Conservation (phyloP, 2,888 invertebrate genomes). For the Tortrix viridana region DNA sequence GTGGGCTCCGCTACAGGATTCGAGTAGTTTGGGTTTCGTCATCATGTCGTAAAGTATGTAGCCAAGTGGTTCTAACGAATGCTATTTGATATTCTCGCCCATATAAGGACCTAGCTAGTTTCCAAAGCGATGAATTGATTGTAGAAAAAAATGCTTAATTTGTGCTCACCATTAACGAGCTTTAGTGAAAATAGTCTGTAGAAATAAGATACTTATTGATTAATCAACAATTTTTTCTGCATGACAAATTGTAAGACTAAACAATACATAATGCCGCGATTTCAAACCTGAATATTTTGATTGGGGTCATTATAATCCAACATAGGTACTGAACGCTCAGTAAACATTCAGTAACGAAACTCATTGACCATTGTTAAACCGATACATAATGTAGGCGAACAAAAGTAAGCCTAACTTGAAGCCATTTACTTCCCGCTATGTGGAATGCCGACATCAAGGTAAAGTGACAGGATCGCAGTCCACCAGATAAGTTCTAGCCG, state of each 20-base stretch:
- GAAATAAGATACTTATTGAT: too few species aligned
- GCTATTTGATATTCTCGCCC: conserved; percentile 28
- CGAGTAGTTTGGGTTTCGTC: conserved; percentile 34
- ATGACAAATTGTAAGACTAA: too few species aligned
- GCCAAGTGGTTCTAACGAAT: conserved; percentile 13
- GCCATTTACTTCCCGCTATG: conserved; percentile 61
- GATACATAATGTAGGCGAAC: neutral
- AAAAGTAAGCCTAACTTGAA: conserved; percentile 30
- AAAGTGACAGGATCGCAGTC: conserved; percentile 52
- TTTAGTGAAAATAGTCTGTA: too few species aligned
- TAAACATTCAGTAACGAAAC: neutral
- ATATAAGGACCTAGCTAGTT: conserved; percentile 21
- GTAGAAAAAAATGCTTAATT: too few species aligned
- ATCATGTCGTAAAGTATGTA: conserved; percentile 15
- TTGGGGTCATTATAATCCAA: neutral
- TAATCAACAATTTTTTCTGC: too few species aligned
- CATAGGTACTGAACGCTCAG: neutral
- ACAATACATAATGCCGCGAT: too few species aligned
- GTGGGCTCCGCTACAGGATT: conserved; percentile 27
- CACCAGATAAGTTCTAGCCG: conserved; percentile 40
- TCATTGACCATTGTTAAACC: conserved; percentile 1
- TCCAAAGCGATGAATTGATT: conserved; percentile 3
- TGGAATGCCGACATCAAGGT: conserved; percentile 69
- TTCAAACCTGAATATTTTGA: too few species aligned
- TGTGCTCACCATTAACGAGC: too few species aligned